phyloP scores from a whole-genome alignment of 2,888 invertebrate species.

The Drosophila atripex region DNA sequence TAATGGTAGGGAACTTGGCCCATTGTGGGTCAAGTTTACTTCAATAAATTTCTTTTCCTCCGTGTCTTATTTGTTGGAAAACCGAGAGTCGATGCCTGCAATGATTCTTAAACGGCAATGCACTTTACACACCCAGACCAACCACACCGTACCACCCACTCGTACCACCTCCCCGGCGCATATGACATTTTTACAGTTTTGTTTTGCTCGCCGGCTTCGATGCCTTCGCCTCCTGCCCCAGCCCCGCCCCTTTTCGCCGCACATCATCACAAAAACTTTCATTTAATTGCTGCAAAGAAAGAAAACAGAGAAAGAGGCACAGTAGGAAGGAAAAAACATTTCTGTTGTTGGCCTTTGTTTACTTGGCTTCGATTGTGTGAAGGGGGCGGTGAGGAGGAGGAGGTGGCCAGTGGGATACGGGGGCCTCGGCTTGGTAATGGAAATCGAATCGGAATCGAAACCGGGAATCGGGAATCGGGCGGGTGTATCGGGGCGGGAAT shows the following conservation, averaged over 20 bases:
- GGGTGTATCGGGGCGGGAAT: constrained; percentile 19
- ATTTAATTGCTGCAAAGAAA: constrained; percentile 68
- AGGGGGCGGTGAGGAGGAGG: constrained; percentile 6
- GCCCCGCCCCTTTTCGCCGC: constrained; percentile 19
- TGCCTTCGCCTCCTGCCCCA: constrained; percentile 26
- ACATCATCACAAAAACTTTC: constrained; percentile 72
- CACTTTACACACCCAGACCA: constrained; percentile 25
- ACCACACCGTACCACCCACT: constrained; percentile 12
- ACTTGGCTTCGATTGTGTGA: constrained; percentile 71
- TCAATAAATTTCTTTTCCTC: constrained; percentile 33
- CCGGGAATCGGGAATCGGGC: constrained; percentile 37
- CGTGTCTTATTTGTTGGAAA: constrained; percentile 27
- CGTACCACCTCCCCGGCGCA: constrained; percentile 34
- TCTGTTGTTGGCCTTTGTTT: constrained; percentile 73
- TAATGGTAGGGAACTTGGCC: neutral
- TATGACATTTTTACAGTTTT: constrained; percentile 76
- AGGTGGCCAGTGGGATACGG: neutral
- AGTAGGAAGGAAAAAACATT: constrained; percentile 48
- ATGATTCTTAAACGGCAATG: constrained; percentile 42
- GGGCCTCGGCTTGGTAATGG: constrained; percentile 49
- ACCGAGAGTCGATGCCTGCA: constrained; percentile 24
- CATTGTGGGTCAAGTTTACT: constrained; percentile 51
- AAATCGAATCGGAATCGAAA: constrained; percentile 52
- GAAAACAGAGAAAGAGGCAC: constrained; percentile 24
- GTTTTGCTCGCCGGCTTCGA: constrained; percentile 76